Evolutionary conservation across 2,113 vertebrate genomes (phyloP).

Genomic region (Coptodon rendalli): DNA sequence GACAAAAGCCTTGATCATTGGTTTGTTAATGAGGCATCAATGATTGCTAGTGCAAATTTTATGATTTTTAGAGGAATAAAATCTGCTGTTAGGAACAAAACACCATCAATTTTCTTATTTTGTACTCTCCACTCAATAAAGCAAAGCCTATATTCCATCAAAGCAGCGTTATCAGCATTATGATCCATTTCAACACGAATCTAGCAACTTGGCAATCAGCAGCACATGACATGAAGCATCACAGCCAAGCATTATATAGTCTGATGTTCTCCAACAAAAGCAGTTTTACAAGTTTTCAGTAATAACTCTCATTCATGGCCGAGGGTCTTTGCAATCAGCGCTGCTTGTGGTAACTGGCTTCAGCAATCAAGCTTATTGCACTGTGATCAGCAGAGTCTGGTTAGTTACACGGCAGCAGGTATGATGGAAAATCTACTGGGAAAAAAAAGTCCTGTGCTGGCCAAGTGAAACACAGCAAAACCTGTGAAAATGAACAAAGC

Average conservation of each 20-base stretch:
- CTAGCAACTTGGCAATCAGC: constrained; percentile 35
- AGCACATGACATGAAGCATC: background rate
- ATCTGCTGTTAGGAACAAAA: background rate
- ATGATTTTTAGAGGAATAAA: background rate
- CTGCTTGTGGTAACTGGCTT: constrained; percentile 9
- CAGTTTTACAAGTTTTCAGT: background rate
- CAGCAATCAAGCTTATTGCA: constrained; percentile 17
- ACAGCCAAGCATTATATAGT: background rate
- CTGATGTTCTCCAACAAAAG: background rate
- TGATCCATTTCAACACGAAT: background rate
- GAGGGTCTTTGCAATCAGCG: constrained; percentile 29
- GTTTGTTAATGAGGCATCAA: constrained; percentile 22
- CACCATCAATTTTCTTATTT: constrained; percentile 45
- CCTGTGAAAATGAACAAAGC: background rate
- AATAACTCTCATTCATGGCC: constrained; percentile 10
- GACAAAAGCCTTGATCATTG: constrained; percentile 4
- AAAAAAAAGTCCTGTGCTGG: background rate
- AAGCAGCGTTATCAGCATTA: background rate
- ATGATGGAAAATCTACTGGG: background rate
- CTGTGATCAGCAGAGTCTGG: background rate
- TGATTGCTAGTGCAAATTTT: background rate
- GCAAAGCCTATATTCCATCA: background rate
- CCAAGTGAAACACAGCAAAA: background rate
- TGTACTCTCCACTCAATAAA: constrained; percentile 5
- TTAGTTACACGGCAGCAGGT: background rate